Evolutionary conservation across 2,113 vertebrate species (phyloP), one percentile per base, ranked within the genome.

Genomic region (Lycaon pictus): DNA sequence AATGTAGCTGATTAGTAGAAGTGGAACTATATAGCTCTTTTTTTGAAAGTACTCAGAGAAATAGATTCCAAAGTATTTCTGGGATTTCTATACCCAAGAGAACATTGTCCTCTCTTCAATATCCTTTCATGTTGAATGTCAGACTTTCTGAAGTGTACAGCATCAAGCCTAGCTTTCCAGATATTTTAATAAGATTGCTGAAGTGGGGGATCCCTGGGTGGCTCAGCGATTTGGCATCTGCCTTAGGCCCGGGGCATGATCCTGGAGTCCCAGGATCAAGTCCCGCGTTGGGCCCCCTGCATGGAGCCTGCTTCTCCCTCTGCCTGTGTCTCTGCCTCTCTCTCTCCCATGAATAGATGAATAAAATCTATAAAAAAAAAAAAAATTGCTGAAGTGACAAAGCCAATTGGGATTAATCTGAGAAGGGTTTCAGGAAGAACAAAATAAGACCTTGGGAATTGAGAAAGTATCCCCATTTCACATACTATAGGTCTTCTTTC

Each of bases 181-280:
- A 15, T 80, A 62, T 80, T 95, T 85, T 93, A 83, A 79, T 88
- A 77, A 88, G 69, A 37, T 51, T 53, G 56, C n/a, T 43, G 60
- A 79, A 56, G 27, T 71, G 69, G 43, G 43, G 43, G 43, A 43
- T 43, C 43, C 43, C 43, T 7, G 43, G 43, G 43, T 43, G 43
- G 43, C 43, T 43, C 43, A 43, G 43, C 7, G 5, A 43, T 43
- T 43, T 43, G 43, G 6, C 43, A 43, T 43, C 43, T 43, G 43
- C 43, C 43, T 43, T 43, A 6, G 43, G 43, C 43, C 43, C 6
- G 5, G 43, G 43, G 43, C 43, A 6, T 43, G 43, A 43, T 43
- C 43, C 43, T 43, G 43, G 43, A 43, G 43, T 43, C 43, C 43
- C 43, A 43, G 43, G 43, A 43, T 43, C 43, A 1, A 43, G 43